Percentiles rank a stretch among this genome's conserved stretches.
phyloP scores from a whole-genome alignment of 2,888 invertebrate genomes.

The Shargacucullia verbasci region DNA sequence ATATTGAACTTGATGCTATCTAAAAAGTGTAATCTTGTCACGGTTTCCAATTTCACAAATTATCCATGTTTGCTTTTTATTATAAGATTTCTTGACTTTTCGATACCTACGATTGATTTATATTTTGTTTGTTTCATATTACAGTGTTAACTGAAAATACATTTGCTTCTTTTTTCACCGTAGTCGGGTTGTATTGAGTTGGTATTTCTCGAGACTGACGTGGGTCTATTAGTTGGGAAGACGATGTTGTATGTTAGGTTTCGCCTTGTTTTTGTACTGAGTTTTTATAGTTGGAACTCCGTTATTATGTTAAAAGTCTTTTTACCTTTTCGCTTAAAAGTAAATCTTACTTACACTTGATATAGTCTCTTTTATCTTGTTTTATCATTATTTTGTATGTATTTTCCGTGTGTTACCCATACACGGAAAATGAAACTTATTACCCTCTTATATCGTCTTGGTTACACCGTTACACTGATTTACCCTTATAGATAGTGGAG shows the following conservation, averaged over 20 bases:
- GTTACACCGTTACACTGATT: background rate
- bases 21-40: too few relatives aligned
- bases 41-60: too few relatives aligned
- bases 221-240: constrained; percentile 16
- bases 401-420: too few relatives aligned
- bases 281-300: constrained; percentile 25
- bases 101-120: too few relatives aligned
- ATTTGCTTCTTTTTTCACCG: background rate
- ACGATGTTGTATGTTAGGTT: constrained; percentile 27
- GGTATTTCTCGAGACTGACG: constrained; percentile 33
- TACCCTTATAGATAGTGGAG: background rate
- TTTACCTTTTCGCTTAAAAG: constrained; percentile 23
- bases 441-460: background rate
- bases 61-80: too few relatives aligned
- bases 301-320: constrained; percentile 27
- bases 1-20: too few relatives aligned
- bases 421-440: too few relatives aligned
- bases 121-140: too few relatives aligned
- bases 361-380: too few relatives aligned
- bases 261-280: constrained; percentile 15
- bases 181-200: constrained; percentile 35
- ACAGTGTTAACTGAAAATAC: too few relatives aligned
- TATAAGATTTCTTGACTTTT: too few relatives aligned
- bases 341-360: background rate
- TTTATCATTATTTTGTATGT: background rate